Evolutionary conservation across 2,113 vertebrate species (phyloP).

Genomic region (Raja brachyura): DNA sequence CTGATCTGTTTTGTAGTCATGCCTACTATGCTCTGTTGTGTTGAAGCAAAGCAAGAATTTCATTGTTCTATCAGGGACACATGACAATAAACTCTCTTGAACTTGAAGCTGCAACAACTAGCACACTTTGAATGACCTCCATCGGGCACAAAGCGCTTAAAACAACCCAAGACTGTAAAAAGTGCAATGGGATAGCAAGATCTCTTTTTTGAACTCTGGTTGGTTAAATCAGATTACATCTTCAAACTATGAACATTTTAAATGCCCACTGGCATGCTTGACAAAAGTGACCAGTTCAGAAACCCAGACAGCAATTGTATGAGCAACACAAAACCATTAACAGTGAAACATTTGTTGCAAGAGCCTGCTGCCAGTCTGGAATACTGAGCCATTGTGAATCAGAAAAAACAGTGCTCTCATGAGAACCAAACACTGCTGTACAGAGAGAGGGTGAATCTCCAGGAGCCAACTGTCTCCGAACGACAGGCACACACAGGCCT

Average conservation of each 20-base stretch:
- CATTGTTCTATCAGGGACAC: too few relatives aligned
- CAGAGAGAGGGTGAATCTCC: neutral
- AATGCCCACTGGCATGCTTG: neutral
- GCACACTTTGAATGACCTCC: neutral
- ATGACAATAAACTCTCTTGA: too few relatives aligned
- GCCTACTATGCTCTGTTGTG: too few relatives aligned
- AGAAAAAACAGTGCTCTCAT: neutral
- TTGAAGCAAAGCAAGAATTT: too few relatives aligned
- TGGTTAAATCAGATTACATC: neutral
- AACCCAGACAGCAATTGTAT: neutral
- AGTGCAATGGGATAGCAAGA: neutral
- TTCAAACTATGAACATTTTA: neutral
- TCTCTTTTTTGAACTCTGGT: neutral
- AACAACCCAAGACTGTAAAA: neutral
- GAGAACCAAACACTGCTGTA: neutral
- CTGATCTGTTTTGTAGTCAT: too few relatives aligned
- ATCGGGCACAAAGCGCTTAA: neutral
- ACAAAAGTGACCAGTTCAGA: neutral
- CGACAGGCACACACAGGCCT: neutral
- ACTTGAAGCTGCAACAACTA: neutral
- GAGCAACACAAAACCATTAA: neutral
- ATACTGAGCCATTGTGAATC: neutral
- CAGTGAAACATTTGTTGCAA: neutral
- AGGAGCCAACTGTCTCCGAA: neutral
- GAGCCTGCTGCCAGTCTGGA: neutral